A percentile compares a stretch with the other conserved stretches of the same genome.
Evolutionary conservation across 1,140 invertebrate species (phyloP).

Genomic region (Andrena cerasifolii): DNA sequence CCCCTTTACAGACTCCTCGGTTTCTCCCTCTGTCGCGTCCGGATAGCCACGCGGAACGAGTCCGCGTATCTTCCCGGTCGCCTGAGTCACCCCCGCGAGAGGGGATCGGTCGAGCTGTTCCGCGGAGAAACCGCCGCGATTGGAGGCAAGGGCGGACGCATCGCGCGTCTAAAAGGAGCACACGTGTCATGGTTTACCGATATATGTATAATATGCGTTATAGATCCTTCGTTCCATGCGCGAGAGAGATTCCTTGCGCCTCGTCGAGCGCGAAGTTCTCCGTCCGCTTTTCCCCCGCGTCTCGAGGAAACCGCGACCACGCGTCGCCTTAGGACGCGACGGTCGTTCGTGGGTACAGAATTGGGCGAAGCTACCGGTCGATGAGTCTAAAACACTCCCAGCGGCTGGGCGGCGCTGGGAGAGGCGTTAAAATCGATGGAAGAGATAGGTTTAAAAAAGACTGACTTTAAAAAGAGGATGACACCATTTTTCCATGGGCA

Average conservation of each 20-base stretch:
- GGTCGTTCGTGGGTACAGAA: too few relatives aligned
- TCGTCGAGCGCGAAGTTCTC: conserved; percentile 45
- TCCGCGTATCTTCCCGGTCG: too few relatives aligned
- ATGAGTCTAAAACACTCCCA: conserved; percentile 3
- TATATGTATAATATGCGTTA: conserved; percentile 48
- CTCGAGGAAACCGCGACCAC: not conserved
- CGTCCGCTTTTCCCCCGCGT: not conserved
- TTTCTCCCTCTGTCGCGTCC: conserved; percentile 21
- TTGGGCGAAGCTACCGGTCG: not conserved
- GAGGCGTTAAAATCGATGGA: conserved; percentile 16
- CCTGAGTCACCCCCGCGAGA: too few relatives aligned
- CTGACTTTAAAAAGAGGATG: too few relatives aligned
- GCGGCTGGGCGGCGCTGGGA: not conserved
- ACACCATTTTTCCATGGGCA: not conserved
- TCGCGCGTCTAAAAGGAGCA: conserved; percentile 55
- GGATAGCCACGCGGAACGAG: too few relatives aligned
- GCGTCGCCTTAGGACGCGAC: too few relatives aligned
- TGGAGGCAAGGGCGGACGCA: conserved; percentile 55
- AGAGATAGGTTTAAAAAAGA: not conserved
- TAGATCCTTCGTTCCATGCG: conserved; percentile 35
- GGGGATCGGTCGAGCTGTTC: conserved; percentile 11
- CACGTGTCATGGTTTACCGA: conserved; percentile 56
- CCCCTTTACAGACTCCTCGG: conserved; percentile 8
- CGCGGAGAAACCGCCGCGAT: conserved; percentile 29
- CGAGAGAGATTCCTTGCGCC: conserved; percentile 20